Evolutionary conservation across 2,113 vertebrate species (phyloP).

Genomic region (Mesembrinibis cayennensis): DNA sequence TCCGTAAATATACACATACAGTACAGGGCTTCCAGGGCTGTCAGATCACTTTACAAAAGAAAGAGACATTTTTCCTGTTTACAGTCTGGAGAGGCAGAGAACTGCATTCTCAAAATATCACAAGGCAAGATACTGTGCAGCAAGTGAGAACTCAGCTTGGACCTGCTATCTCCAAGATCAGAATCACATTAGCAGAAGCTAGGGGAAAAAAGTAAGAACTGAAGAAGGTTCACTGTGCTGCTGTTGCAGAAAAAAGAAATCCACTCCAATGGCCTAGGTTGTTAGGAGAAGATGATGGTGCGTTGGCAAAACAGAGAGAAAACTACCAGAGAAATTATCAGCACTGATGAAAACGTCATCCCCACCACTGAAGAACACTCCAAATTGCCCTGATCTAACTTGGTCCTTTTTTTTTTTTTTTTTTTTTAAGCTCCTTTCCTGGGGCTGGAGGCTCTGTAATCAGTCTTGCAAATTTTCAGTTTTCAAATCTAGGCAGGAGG

Average conservation of each 20-base stretch:
- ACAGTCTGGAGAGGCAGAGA: neutral
- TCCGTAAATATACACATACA: neutral
- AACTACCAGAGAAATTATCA: neutral
- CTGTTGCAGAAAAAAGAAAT: neutral
- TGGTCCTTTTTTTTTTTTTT: neutral
- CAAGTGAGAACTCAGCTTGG: neutral
- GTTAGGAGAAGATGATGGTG: neutral
- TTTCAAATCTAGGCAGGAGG: slow-evolving; percentile 17
- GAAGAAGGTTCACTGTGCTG: neutral
- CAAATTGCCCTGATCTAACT: neutral
- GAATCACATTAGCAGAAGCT: neutral
- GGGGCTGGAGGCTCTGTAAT: neutral
- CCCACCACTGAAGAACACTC: neutral
- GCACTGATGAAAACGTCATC: neutral
- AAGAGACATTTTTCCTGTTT: neutral
- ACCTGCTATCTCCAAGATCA: neutral
- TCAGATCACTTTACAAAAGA: neutral
- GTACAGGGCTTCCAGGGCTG: neutral
- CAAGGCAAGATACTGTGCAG: neutral
- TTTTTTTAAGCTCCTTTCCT: neutral
- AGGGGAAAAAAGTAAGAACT: neutral
- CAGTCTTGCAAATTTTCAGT: neutral
- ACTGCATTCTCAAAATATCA: neutral
- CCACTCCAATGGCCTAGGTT: neutral
- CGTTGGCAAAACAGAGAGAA: neutral